Evolutionary conservation across 2,113 vertebrate species (phyloP).

Genomic region (Grantiella picta): DNA sequence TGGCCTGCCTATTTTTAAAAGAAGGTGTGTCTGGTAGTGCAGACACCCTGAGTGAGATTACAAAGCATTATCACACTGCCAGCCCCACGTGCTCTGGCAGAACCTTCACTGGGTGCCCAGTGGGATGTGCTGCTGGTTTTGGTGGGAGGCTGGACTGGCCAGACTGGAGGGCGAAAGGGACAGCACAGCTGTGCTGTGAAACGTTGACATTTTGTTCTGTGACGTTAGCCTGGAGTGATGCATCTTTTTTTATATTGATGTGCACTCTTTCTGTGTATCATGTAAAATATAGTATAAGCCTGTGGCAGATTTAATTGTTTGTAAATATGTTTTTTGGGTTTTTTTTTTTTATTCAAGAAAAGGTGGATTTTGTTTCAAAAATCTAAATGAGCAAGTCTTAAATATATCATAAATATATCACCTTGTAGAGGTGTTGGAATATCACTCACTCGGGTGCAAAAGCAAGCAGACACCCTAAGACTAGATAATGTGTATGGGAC

Average conservation of each 20-base stretch:
- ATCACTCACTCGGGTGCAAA: conserved; percentile 46
- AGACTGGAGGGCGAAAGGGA: not conserved
- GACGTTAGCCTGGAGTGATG: not conserved
- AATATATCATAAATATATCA: conserved; percentile 67
- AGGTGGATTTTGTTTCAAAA: conserved; percentile 99
- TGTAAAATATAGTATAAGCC: conserved; percentile 76
- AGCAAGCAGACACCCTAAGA: not conserved
- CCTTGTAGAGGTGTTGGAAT: conserved; percentile 65
- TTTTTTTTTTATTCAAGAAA: not conserved
- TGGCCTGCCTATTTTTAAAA: not conserved
- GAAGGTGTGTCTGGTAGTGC: not conserved
- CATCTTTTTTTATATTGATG: conserved; percentile 31
- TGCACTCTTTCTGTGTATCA: conserved; percentile 51
- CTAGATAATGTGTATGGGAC: not conserved
- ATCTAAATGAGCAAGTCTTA: conserved; percentile 82
- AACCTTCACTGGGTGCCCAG: not conserved
- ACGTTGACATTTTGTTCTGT: not conserved
- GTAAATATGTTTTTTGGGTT: conserved; percentile 74
- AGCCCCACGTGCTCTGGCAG: not conserved
- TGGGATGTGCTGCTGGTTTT: not conserved
- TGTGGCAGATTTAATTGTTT: conserved; percentile 77
- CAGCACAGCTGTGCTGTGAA: conserved; percentile 1
- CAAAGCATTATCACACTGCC: not conserved
- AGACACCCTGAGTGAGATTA: not conserved
- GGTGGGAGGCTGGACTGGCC: not conserved